Evolutionary conservation across 2,113 vertebrate species (phyloP).

Genomic region (Leptobrachium ailaonicum): DNA sequence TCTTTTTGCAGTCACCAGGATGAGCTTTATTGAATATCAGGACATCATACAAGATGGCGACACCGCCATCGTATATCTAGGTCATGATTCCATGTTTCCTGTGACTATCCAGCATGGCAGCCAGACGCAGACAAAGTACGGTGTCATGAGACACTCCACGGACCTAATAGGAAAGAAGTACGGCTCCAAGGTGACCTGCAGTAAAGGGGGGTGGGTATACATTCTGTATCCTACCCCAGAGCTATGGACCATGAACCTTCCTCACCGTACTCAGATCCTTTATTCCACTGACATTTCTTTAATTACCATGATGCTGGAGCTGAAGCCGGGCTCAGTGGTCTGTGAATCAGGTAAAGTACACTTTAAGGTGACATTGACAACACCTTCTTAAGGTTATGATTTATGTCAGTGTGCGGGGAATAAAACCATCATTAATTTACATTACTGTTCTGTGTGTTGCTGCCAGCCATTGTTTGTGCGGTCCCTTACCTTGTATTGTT

Average conservation of each 20-base stretch:
- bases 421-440: no score
- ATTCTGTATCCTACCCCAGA: conserved; percentile 94
- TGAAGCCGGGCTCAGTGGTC: conserved; percentile 90
- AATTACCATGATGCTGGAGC: conserved; percentile 95
- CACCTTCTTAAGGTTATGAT: no score
- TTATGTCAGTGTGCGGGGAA: no score
- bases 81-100: conserved; percentile 86
- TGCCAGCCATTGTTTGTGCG: no score
- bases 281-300: conserved; percentile 94
- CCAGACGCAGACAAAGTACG: conserved; percentile 92
- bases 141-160: conserved; percentile 86
- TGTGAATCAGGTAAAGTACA: conserved; percentile 89
- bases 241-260: conserved; percentile 91
- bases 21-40: conserved; percentile 92
- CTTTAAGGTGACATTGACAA: neutral
- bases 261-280: conserved; percentile 94
- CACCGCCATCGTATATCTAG: conserved; percentile 86
- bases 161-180: conserved; percentile 90
- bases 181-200: conserved; percentile 92
- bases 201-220: conserved; percentile 94
- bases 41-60: conserved; percentile 87
- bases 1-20: conserved; percentile 52
- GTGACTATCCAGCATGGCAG: conserved; percentile 84
- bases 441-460: no score
- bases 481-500: no score